Evolutionary conservation across 2,113 vertebrate species (phyloP).

Genomic region (Hippocampus barbouri): DNA sequence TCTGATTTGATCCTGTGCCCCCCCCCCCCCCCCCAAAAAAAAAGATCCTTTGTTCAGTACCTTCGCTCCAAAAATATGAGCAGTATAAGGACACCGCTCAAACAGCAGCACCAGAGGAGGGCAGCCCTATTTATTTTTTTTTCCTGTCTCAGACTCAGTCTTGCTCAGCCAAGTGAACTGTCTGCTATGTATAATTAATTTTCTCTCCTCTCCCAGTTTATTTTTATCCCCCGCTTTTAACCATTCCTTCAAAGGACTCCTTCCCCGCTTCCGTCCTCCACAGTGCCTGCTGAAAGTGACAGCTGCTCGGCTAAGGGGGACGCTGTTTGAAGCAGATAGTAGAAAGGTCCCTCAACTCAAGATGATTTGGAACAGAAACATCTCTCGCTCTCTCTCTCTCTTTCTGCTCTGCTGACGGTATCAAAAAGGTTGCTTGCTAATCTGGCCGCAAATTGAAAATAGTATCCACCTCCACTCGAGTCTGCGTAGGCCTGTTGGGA

Average conservation of each 20-base stretch:
- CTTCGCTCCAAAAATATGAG: slow-evolving; percentile 41
- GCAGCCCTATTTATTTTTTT: slow-evolving; percentile 47
- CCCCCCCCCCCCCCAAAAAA: neutral
- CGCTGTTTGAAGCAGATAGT: slow-evolving; percentile 69
- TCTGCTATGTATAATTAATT: slow-evolving; percentile 75
- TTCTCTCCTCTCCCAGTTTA: slow-evolving; percentile 63
- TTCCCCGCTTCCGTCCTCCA: slow-evolving; percentile 54
- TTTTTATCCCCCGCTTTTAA: slow-evolving; percentile 73
- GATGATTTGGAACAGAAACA: slow-evolving; percentile 53
- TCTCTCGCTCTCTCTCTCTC: neutral
- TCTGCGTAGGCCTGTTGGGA: slow-evolving; percentile 22
- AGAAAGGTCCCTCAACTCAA: slow-evolving; percentile 64
- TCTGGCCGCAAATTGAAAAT: slow-evolving; percentile 63
- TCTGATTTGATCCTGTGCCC: slow-evolving; percentile 42
- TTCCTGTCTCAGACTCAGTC: slow-evolving; percentile 31
- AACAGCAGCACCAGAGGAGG: slow-evolving; percentile 32
- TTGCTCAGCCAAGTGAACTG: slow-evolving; percentile 63
- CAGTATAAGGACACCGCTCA: slow-evolving; percentile 28
- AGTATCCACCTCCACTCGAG: slow-evolving; percentile 23
- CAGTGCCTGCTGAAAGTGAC: slow-evolving; percentile 63
- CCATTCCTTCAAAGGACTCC: slow-evolving; percentile 67
- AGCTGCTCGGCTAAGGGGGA: slow-evolving; percentile 58
- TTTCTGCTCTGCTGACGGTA: slow-evolving; percentile 43
- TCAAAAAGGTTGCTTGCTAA: slow-evolving; percentile 53
- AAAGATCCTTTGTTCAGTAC: slow-evolving; percentile 25